phyloP scores from a whole-genome alignment of 2,113 vertebrate genomes.

The Megalops atlanticus region DNA sequence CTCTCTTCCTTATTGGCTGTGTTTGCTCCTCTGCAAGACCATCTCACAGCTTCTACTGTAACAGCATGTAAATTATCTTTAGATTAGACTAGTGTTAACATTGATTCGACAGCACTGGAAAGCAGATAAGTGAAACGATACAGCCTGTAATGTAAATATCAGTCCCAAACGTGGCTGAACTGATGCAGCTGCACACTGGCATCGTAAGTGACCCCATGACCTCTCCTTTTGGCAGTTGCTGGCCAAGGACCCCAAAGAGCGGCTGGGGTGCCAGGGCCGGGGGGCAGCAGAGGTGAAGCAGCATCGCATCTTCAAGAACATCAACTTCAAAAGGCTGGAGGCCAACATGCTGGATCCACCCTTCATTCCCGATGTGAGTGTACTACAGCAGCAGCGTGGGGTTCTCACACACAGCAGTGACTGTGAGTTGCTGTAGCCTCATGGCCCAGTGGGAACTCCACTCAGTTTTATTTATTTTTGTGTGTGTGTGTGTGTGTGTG shows the following conservation, averaged over 20 bases:
- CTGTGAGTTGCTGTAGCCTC: no score
- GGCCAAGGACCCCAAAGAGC: slow-evolving; percentile 80
- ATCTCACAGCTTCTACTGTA: neutral
- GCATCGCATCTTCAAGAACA: slow-evolving; percentile 84
- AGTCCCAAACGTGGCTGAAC: neutral
- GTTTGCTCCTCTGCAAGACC: neutral
- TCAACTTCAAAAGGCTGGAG: slow-evolving; percentile 91
- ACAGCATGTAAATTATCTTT: neutral
- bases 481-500: neutral
- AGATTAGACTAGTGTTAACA: neutral
- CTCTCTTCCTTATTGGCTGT: neutral
- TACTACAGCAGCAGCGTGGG: neutral
- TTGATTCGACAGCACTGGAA: neutral
- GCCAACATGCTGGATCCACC: slow-evolving; percentile 86
- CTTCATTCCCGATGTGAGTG: slow-evolving; percentile 87
- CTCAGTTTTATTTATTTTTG: no score
- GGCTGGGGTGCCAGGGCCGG: slow-evolving; percentile 79
- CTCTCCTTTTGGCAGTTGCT: slow-evolving; percentile 70
- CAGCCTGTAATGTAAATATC: neutral
- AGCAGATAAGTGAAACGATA: neutral
- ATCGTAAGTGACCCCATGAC: neutral
- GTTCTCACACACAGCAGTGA: neutral
- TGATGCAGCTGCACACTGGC: neutral
- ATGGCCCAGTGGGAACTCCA: no score
- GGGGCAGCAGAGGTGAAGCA: slow-evolving; percentile 80